A percentile compares a stretch with the other conserved stretches of the same genome.
Conservation (phyloP, 2,888 invertebrate species). For the Cryptophagus acutangulus region DNA sequence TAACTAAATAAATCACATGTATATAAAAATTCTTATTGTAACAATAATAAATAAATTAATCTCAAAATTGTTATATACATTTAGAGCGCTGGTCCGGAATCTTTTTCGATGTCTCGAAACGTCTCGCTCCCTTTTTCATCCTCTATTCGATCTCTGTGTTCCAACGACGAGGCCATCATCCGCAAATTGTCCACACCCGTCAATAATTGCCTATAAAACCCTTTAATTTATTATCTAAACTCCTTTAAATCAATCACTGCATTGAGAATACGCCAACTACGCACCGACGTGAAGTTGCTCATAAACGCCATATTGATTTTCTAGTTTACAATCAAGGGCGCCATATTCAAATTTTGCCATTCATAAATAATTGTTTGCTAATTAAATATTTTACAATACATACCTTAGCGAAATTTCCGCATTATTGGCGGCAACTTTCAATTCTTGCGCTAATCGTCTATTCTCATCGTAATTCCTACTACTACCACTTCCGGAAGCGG, state of each 20-base stretch:
- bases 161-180: constrained; percentile 59
- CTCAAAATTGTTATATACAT: constrained; percentile 8
- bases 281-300: too few relatives aligned
- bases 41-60: constrained; percentile 1
- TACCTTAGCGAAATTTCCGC: constrained; percentile 64
- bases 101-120: constrained; percentile 50
- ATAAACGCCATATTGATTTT: background rate
- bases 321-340: too few relatives aligned
- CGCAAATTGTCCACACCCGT: constrained; percentile 63
- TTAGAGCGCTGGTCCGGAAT: constrained; percentile 49
- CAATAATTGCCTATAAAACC: constrained; percentile 57
- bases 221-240: constrained; percentile 3
- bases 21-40: constrained; percentile 23
- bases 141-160: constrained; percentile 55
- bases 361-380: too few relatives aligned
- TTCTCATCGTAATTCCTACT: constrained; percentile 39
- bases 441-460: constrained; percentile 56
- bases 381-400: too few relatives aligned
- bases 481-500: constrained; percentile 40
- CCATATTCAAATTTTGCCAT: too few relatives aligned
- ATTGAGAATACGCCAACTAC: too few relatives aligned
- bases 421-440: constrained; percentile 58
- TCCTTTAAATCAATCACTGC: too few relatives aligned
- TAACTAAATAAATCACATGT: constrained; percentile 34
- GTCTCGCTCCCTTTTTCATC: constrained; percentile 51